Conservation (phyloP, 2,113 vertebrate genomes). For the Abramis brama region DNA sequence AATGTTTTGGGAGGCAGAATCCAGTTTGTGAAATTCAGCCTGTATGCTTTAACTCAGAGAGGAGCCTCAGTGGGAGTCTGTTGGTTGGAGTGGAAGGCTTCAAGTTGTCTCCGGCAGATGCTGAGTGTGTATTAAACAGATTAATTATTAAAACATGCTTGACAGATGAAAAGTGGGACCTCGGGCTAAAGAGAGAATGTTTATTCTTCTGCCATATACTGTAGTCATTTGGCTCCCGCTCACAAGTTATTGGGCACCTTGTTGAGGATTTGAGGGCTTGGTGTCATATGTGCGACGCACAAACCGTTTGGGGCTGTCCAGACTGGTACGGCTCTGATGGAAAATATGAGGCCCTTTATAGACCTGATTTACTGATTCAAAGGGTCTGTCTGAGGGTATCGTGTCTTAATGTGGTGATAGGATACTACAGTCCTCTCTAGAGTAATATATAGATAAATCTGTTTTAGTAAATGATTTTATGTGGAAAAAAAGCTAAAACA, state of each 20-base stretch:
- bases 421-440: neutral
- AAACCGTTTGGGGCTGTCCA: constrained; percentile 56
- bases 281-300: constrained; percentile 53
- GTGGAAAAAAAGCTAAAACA: neutral
- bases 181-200: constrained; percentile 78
- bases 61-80: constrained; percentile 74
- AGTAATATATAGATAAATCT: neutral
- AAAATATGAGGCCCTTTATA: constrained; percentile 34
- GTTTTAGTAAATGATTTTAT: neutral
- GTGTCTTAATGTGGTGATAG: neutral
- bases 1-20: constrained; percentile 66
- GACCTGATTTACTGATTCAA: constrained; percentile 45
- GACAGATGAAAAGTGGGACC: constrained; percentile 83
- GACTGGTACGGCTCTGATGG: constrained; percentile 37
- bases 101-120: constrained; percentile 79
- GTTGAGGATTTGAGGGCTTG: constrained; percentile 65
- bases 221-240: constrained; percentile 75
- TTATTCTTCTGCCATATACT: constrained; percentile 82
- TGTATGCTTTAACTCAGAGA: constrained; percentile 70
- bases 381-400: constrained; percentile 42
- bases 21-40: constrained; percentile 70
- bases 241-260: constrained; percentile 72
- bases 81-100: constrained; percentile 76
- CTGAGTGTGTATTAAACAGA: constrained; percentile 81
- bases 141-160: constrained; percentile 84